These are phyloP conservation scores for Tineola bisselliella DNA, from an alignment of 2,888 invertebrate genomes.

Conservation along the genomic window DNA sequence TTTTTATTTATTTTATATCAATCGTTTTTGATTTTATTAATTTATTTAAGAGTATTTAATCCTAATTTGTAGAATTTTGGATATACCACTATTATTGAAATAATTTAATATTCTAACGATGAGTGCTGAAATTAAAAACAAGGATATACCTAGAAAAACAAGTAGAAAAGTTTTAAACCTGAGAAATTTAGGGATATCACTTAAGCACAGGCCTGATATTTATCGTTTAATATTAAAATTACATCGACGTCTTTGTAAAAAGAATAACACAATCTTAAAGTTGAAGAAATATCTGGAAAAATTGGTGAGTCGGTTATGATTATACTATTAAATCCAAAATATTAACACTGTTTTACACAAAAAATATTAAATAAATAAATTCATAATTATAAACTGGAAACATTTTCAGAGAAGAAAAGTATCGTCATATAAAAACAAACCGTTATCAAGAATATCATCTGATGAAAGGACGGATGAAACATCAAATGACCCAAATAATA, in stretches of 20 bases:
- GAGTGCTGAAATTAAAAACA: neutral
- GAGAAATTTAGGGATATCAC: conserved; percentile 36
- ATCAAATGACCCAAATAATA: conserved; percentile 15
- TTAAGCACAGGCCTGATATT: conserved; percentile 70
- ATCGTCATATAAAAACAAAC: neutral
- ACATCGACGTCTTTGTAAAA: conserved; percentile 63
- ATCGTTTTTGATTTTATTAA: no score
- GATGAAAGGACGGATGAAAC: conserved; percentile 6
- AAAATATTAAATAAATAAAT: neutral
- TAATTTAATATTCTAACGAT: neutral
- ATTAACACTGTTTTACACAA: neutral
- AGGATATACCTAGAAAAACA: neutral
- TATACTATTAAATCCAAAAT: neutral
- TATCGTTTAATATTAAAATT: conserved; percentile 67
- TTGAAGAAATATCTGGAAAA: conserved; percentile 65
- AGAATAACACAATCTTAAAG: conserved; percentile 67
- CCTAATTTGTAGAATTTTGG: no score
- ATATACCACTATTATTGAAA: no score
- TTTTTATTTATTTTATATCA: no score
- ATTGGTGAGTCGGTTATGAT: conserved; percentile 63
- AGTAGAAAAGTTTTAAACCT: neutral
- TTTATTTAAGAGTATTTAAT: no score
- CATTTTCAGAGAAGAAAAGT: neutral
- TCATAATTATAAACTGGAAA: neutral
- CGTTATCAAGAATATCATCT: neutral